Evolutionary conservation across 1,140 invertebrate species (phyloP).

Genomic region (Chrysopa pallens): DNA sequence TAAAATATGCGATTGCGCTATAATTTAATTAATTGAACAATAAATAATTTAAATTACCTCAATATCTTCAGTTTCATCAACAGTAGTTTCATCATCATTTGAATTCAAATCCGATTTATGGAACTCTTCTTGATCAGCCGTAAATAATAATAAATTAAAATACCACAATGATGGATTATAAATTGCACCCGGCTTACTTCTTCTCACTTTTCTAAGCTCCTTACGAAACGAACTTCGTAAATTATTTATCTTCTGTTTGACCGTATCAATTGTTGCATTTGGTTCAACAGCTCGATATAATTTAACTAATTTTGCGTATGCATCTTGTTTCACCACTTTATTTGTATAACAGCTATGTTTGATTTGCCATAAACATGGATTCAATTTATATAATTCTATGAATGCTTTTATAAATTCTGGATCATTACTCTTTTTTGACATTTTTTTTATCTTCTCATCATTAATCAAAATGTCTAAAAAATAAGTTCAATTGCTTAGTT

Average conservation of each 20-base stretch:
- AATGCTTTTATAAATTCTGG: conserved; percentile 4
- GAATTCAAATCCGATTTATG: no score
- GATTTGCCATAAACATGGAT: conserved; percentile 12
- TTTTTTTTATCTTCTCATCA: no score
- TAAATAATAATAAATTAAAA: conserved; percentile 8
- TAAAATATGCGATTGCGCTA: no score
- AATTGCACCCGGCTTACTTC: conserved; percentile 6
- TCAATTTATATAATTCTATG: conserved; percentile 9
- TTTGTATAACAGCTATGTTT: conserved; percentile 11
- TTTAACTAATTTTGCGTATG: conserved; percentile 9
- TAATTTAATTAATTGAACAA: no score
- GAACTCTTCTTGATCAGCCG: conserved; percentile 5
- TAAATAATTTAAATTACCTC: no score
- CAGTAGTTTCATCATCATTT: no score
- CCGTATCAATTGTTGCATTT: conserved; percentile 6
- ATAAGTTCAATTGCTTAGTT: no score
- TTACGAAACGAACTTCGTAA: conserved; percentile 8
- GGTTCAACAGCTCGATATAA: conserved; percentile 10
- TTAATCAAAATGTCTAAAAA: no score
- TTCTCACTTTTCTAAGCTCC: conserved; percentile 10
- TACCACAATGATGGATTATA: conserved; percentile 10
- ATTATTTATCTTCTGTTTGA: conserved; percentile 12
- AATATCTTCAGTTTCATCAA: no score
- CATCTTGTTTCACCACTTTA: conserved; percentile 8
- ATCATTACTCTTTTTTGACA: background rate